A percentile compares a stretch with the other conserved stretches of the same genome.
Conservation (phyloP, 1,140 invertebrate species). For the Rhagoletis zephyria region DNA sequence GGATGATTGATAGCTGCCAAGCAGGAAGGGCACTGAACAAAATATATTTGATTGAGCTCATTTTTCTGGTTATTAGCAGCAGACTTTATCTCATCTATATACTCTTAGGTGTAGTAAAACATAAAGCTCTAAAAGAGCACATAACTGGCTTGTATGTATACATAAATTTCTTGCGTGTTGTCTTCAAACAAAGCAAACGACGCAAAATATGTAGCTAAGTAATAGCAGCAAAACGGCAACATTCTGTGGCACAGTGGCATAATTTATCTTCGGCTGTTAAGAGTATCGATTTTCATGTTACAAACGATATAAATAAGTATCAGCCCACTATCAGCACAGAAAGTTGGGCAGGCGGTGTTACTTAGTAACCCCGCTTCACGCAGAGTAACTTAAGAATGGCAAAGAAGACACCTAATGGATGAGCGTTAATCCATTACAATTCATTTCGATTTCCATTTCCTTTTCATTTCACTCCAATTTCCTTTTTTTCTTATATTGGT, state of each 20-base stretch:
- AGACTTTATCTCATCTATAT: not conserved
- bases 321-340: too few relatives aligned
- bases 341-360: too few relatives aligned
- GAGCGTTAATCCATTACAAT: not conserved
- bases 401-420: not conserved
- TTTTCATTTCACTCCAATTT: not conserved
- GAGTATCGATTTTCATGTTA: not conserved
- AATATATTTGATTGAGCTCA: not conserved
- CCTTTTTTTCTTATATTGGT: too few relatives aligned
- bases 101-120: too few relatives aligned
- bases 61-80: not conserved
- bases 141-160: not conserved
- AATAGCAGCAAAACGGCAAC: not conserved
- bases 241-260: not conserved
- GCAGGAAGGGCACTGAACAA: not conserved
- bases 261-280: not conserved
- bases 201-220: too few relatives aligned
- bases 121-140: not conserved
- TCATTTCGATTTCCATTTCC: not conserved
- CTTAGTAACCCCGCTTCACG: not conserved
- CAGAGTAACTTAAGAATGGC: not conserved
- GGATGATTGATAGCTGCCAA: not conserved
- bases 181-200: not conserved
- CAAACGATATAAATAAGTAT: too few relatives aligned
- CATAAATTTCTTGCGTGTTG: not conserved